Evolutionary conservation across 2,888 invertebrate species (phyloP), one percentile per base, ranked within the genome.

Genomic region (Spilarctia lutea): DNA sequence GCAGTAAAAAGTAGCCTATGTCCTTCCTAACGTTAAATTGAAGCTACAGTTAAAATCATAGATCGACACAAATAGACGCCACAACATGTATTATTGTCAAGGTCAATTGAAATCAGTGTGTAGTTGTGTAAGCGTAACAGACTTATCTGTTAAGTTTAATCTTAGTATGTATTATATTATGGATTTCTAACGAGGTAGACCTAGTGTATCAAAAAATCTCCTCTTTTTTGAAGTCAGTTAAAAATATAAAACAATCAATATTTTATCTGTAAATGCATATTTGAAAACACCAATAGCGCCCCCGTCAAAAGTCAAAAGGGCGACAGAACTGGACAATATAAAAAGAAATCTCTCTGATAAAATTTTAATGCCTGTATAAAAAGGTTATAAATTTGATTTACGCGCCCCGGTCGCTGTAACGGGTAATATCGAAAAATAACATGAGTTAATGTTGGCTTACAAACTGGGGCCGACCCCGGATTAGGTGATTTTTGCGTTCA

Each of bases 341-440:
- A 90, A 94, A 92, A 94, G 92, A 94, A 95, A 94, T 94, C 92
- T 91, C 89, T 83, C 92, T 92, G 95, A 95, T 96, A 96, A 96
- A 94, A 95, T 93, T 94, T 94, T 94, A 94, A 95, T 95, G 93
- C 92, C 89, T 91, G 93, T 93, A 95, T 96, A 95, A 95, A 96
- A 95, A 91, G 92, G 93, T 93, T 87, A 95, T 96, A 95, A 96
- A 95, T 94, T 94, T 95, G 96, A 96, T 96, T 95, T 95, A 95
- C 92, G 94, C 86, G 89, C 88, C 92, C 90, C 87, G 87, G 86
- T 87, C 92, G 92, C 91, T 91, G 91, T 92, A 94, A 90, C 92
- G 94, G 94, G 95, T 95, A 94, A 95, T 95, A 94, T 94, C 93
- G 94, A 91, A 93, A 94, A 94, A 94, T 94, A 94, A 94, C 95